Conservation (phyloP, 2,113 vertebrate genomes). For the Rhineura floridana region DNA sequence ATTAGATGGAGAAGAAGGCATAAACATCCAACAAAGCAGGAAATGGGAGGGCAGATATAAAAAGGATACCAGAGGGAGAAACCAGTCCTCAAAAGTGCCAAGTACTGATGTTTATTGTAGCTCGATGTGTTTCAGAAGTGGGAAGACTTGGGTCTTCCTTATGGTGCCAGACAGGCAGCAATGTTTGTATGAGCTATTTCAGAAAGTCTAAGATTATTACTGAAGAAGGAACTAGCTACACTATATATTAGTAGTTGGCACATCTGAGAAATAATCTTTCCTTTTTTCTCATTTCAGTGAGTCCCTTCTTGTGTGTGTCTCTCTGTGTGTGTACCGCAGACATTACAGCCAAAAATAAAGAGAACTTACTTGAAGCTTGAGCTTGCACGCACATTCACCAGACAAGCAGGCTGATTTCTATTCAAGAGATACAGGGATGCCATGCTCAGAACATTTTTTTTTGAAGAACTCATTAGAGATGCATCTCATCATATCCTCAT, state of each 20-base stretch:
- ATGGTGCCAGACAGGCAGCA: no score
- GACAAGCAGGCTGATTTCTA: not conserved
- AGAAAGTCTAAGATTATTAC: no score
- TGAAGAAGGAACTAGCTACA: no score
- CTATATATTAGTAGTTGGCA: no score
- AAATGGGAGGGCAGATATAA: conserved; percentile 6
- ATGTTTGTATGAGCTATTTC: no score
- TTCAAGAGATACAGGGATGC: not conserved
- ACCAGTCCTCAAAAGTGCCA: no score
- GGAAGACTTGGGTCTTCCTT: no score
- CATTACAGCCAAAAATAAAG: not conserved
- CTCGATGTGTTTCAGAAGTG: no score
- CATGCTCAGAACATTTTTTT: not conserved
- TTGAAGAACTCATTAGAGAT: not conserved
- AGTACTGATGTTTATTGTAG: no score
- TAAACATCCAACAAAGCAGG: conserved; percentile 5
- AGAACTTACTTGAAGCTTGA: conserved; percentile 1
- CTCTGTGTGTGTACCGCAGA: conserved; percentile 4
- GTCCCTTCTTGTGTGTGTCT: no score
- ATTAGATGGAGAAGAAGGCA: conserved; percentile 38
- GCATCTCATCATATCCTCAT: not conserved
- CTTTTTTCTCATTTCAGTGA: no score
- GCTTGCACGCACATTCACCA: not conserved
- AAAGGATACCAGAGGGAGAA: not conserved
- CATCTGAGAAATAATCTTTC: no score